Conservation (phyloP, 2,797 vertebrate genomes). For the Sandelia bainsii region DNA sequence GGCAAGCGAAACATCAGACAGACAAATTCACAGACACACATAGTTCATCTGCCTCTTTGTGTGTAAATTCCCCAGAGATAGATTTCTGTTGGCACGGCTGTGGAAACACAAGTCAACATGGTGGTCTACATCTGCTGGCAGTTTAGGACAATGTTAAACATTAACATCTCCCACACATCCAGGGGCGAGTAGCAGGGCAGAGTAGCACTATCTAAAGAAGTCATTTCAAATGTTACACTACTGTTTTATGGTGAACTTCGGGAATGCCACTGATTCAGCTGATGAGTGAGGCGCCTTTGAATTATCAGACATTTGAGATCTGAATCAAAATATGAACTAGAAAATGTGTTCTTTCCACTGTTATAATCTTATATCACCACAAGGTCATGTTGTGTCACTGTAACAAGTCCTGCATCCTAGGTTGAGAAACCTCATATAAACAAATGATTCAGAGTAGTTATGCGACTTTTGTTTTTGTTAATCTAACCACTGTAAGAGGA, state of each 20-base stretch:
- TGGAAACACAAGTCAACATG: constrained; percentile 48
- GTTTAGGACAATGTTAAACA: constrained; percentile 21
- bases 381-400: not conserved
- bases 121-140: constrained; percentile 37
- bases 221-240: constrained; percentile 4
- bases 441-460: not conserved
- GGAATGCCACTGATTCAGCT: constrained; percentile 11
- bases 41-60: not conserved
- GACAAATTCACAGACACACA: constrained; percentile 25
- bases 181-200: constrained; percentile 10
- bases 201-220: constrained; percentile 32
- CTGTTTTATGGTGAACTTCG: constrained; percentile 11
- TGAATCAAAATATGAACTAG: not conserved
- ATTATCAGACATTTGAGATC: not conserved
- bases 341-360: not conserved
- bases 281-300: constrained; percentile 2
- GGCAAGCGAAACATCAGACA: constrained; percentile 51
- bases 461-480: not conserved
- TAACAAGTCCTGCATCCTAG: too few species aligned
- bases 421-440: not conserved
- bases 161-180: constrained; percentile 35
- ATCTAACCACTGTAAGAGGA: not conserved
- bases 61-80: constrained; percentile 45
- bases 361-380: not conserved
- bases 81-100: constrained; percentile 53